Conservation (phyloP, 2,797 vertebrate genomes). For the Danio jaintianensis region DNA sequence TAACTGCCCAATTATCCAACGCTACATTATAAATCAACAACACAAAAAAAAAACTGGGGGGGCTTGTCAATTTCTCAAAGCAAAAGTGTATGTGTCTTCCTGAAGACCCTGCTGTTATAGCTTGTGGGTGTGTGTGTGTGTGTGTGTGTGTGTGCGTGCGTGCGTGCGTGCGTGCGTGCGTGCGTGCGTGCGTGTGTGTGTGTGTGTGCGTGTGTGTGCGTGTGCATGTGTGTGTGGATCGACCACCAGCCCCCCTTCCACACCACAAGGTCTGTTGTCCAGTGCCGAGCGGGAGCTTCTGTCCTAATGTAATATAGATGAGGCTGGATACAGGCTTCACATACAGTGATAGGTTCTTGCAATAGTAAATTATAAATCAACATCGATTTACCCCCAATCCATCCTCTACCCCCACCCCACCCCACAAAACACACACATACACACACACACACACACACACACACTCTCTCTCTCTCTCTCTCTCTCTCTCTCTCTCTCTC, state of each 20-base stretch:
- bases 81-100: constrained; percentile 29
- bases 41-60: background rate
- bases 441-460: background rate
- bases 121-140: constrained; percentile 40
- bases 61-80: constrained; percentile 2
- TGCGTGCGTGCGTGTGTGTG: constrained; percentile 35
- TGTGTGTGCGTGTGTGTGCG: constrained; percentile 44
- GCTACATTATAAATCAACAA: constrained; percentile 1
- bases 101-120: constrained; percentile 28
- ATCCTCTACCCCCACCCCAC: background rate
- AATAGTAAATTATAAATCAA: constrained; percentile 99
- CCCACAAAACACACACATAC: constrained; percentile 60
- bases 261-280: constrained; percentile 67
- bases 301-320: constrained; percentile 99
- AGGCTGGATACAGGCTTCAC: constrained; percentile 91
- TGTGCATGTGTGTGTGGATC: constrained; percentile 41
- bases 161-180: too few species aligned
- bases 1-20: background rate
- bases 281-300: constrained; percentile 72
- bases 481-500: background rate
- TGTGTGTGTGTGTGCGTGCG: constrained; percentile 20
- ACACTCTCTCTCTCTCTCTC: background rate
- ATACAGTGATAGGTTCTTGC: constrained; percentile 97
- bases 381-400: constrained; percentile 91
- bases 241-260: constrained; percentile 70